A percentile compares a stretch with the other conserved stretches of the same genome.
Evolutionary conservation across 2,888 invertebrate species (phyloP).

Genomic region (Punctoribates punctum): DNA sequence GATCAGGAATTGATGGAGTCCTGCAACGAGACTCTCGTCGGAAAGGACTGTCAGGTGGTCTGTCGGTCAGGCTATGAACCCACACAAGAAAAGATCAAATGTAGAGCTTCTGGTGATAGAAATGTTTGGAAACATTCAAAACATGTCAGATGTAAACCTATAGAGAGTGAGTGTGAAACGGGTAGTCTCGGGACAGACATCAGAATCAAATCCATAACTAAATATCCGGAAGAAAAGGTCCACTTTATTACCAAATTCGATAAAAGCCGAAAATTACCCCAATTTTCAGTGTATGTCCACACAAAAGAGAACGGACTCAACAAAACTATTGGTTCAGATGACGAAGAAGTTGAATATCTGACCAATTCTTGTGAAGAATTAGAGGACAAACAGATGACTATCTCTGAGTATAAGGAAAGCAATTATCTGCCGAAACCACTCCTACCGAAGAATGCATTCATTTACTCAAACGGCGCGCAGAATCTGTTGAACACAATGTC

Average conservation of each 20-base stretch:
- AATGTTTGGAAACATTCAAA: constrained; percentile 30
- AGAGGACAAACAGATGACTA: constrained; percentile 20
- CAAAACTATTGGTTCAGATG: not conserved
- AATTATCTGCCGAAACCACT: constrained; percentile 37
- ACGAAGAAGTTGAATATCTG: not conserved
- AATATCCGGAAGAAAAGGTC: constrained; percentile 20
- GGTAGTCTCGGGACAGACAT: not conserved
- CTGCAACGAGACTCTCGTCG: constrained; percentile 9
- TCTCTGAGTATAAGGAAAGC: constrained; percentile 28
- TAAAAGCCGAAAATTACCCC: constrained; percentile 1
- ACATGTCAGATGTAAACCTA: constrained; percentile 2
- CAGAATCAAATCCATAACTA: not conserved
- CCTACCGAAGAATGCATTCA: constrained; percentile 37
- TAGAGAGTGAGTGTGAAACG: constrained; percentile 4
- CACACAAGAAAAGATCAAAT: not conserved
- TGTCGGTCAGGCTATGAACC: constrained; percentile 37
- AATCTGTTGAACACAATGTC: constrained; percentile 29
- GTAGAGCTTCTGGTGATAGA: constrained; percentile 1
- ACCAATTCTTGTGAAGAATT: constrained; percentile 15
- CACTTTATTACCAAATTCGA: constrained; percentile 32
- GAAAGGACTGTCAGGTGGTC: constrained; percentile 2
- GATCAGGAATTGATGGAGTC: constrained; percentile 1
- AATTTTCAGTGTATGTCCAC: constrained; percentile 24
- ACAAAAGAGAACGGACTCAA: not conserved
- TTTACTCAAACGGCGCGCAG: constrained; percentile 24